phyloP scores from a whole-genome alignment of 2,888 invertebrate species.

The Calameuta filiformis region DNA sequence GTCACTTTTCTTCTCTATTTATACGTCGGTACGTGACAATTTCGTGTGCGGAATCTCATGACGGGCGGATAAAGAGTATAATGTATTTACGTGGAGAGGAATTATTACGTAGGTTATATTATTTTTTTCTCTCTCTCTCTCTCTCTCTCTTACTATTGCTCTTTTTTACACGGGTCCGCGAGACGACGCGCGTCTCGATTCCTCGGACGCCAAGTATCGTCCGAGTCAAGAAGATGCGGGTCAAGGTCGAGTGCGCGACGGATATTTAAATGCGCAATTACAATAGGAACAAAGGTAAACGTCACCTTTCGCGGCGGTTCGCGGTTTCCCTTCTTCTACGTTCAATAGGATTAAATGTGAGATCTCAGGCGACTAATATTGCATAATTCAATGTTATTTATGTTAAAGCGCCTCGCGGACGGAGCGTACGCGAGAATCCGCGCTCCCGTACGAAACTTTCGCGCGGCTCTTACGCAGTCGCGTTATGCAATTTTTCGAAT shows the following conservation, averaged over 20 bases:
- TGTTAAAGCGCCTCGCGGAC: conserved; percentile 19
- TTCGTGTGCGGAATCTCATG: background rate
- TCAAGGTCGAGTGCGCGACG: background rate
- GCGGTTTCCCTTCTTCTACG: background rate
- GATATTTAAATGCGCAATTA: background rate
- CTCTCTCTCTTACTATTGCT: background rate
- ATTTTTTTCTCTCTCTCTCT: background rate
- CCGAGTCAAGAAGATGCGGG: background rate
- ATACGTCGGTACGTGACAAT: background rate
- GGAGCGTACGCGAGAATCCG: conserved; percentile 1
- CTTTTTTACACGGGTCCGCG: background rate
- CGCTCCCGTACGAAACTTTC: background rate
- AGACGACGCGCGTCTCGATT: background rate
- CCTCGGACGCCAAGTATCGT: background rate
- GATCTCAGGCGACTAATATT: conserved; percentile 21
- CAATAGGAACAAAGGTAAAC: background rate
- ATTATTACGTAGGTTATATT: background rate
- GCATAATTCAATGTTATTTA: conserved; percentile 35
- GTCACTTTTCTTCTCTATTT: background rate
- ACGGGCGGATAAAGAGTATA: background rate
- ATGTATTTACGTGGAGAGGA: background rate
- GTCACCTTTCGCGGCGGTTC: background rate
- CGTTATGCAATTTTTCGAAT: background rate
- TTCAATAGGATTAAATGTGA: conserved; percentile 11
- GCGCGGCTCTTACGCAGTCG: no score